Conservation (phyloP, 2,888 invertebrate species). For the Auanema freiburgensis region DNA sequence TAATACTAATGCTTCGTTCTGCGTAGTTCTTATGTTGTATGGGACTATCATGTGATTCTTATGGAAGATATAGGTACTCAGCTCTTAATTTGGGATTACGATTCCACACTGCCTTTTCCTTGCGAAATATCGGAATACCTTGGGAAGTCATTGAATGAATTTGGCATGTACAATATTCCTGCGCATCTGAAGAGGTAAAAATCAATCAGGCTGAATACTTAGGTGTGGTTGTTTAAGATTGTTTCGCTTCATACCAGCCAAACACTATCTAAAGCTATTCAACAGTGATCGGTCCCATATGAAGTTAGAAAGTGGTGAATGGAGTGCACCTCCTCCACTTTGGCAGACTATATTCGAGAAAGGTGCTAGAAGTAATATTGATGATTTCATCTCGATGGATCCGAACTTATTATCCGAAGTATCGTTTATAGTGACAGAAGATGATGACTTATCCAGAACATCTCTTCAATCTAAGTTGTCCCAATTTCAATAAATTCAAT, state of each 20-base stretch:
- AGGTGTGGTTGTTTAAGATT: slow-evolving; percentile 15
- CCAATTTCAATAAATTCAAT: no score
- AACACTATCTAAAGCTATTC: slow-evolving; percentile 21
- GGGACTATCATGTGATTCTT: slow-evolving; percentile 49
- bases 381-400: slow-evolving; percentile 3
- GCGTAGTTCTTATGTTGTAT: slow-evolving; percentile 29
- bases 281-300: slow-evolving; percentile 40
- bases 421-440: no score
- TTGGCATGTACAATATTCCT: neutral
- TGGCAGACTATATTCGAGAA: slow-evolving; percentile 8
- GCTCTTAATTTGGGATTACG: slow-evolving; percentile 32
- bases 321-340: slow-evolving; percentile 11
- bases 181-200: neutral
- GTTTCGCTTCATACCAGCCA: slow-evolving; percentile 30
- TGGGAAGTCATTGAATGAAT: neutral
- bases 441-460: no score
- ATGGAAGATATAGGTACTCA: slow-evolving; percentile 9
- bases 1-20: neutral
- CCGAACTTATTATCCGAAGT: no score
- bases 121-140: slow-evolving; percentile 20
- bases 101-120: slow-evolving; percentile 28
- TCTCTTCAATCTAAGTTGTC: no score
- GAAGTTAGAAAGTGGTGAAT: slow-evolving; percentile 22
- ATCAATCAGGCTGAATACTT: neutral
- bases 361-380: neutral